Evolutionary conservation across 2,888 invertebrate genomes (phyloP), one percentile per base, ranked within the genome.

Genomic region (Eumerus sabulonum): DNA sequence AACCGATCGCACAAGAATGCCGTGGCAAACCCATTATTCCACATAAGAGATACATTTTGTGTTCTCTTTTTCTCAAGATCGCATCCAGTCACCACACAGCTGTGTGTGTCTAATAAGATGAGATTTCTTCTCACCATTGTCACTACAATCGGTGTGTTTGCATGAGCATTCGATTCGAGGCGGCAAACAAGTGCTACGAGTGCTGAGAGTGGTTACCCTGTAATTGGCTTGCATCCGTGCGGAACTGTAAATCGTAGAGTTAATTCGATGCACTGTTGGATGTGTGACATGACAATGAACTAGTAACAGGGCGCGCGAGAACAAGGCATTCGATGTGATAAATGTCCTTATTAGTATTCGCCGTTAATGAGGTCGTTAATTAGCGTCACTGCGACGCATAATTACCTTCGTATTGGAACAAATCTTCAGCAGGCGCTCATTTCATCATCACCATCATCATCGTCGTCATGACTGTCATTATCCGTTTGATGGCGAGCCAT

Each of bases 271-370:
- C 73, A 68, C 79, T 59, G 48, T 73, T 73, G 67, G 60, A 79
- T 79, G 59, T 68, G 53, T 79, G 64, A 73, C 73, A 79, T 73
- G 68, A 73, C 79, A 79, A 73, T 79, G 79, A 79, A 79, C 79
- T 35, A 68, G 68, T 68, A 68, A 68, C 36, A 45, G 60, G 59
- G 60, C 48, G 57, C 48, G 57, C 51, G 56, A 51, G 50, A 57
- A 64, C 38, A 51, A 66, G 51, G 45, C 59, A 64, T 14, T 51
- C 45, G 38, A 51, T 50, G 72, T 47, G 57, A 64, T 73, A 64
- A 59, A 66, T 59, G 40, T 73, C 66, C 72, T 66, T 51, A 73
- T 73, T 59, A 59, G 72, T 59, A 59, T 59, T 59, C 59, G 45
- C 47, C 40, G 64, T 53, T 66, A 47, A 48, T 59, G 45, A 53